Conservation (phyloP, 2,888 invertebrate genomes). For the Nemapogon koenigi region DNA sequence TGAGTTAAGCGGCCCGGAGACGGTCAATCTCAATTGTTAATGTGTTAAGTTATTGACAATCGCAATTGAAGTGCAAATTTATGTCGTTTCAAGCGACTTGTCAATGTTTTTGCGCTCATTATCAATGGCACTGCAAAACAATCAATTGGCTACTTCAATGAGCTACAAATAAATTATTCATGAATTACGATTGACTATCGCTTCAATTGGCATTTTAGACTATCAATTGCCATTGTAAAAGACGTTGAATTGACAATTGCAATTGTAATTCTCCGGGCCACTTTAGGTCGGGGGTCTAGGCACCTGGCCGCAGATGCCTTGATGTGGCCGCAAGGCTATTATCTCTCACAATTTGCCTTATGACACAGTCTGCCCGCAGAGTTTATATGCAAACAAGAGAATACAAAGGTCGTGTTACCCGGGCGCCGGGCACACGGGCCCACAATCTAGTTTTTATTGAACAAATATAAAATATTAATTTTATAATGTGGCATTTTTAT, state of each 20-base stretch:
- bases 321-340: constrained; percentile 29
- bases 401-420: constrained; percentile 66
- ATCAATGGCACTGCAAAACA: too few relatives aligned
- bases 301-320: constrained; percentile 32
- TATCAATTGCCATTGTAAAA: background rate
- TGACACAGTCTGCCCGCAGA: constrained; percentile 65
- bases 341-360: constrained; percentile 57
- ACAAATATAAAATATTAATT: constrained; percentile 67
- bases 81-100: too few relatives aligned
- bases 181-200: too few relatives aligned
- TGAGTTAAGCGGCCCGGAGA: constrained; percentile 15
- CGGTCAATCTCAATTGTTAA: background rate
- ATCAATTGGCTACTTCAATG: too few relatives aligned
- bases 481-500: constrained; percentile 57
- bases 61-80: too few relatives aligned
- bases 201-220: too few relatives aligned
- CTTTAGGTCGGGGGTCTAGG: constrained; percentile 12
- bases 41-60: too few relatives aligned
- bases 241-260: background rate
- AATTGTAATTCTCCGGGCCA: too few relatives aligned
- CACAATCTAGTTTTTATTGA: constrained; percentile 65
- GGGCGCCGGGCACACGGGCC: constrained; percentile 62
- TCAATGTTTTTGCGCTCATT: too few relatives aligned
- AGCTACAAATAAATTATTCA: too few relatives aligned
- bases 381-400: constrained; percentile 63